Evolutionary conservation across 2,113 vertebrate species (phyloP), one percentile per base, ranked within the genome.

Genomic region (Bambusicola thoracicus): DNA sequence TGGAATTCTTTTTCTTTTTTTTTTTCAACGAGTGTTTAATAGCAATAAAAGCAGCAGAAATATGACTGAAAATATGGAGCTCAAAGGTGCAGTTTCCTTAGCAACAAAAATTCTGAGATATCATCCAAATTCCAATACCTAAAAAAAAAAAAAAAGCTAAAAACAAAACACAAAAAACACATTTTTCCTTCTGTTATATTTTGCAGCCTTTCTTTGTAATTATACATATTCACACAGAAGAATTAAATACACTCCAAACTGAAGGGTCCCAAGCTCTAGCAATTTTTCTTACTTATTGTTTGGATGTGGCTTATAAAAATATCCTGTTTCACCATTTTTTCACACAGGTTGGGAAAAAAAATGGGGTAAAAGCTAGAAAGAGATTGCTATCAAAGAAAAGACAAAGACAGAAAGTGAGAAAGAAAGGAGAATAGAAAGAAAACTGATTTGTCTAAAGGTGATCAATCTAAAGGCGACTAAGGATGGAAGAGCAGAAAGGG

Each of bases 61-160:
- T 11, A 36, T 18, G 10, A 32, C 66, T 89, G 76, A 85, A 94
- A 94, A 85, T 49, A 69, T 10, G 81, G 40, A 92, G 13, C 41
- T 89, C 49, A 90, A 91, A 76, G 25, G 44, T 67, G 20, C 15
- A 69, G 82, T 95, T 94, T 86, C 89, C 87, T 27, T 94, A 90
- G 82, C 49, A 90, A 93, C 89, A 86, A 81, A 92, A 87, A 36
- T 49, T 72, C 29, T 81, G 25, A 77, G 34, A n/a, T 75, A 83
- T 46, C 6, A 61, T 94, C 46, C 55, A 76, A 93, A 59, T 65
- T 86, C 21, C 13, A 24, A 16, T 78, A 43, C 30, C 6, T 30
- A 43, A 61, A 72, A 32, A 66, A 2, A 3, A 7, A 29, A 49
- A 20, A 30, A n/a, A n/a, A n/a, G n/a, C n/a, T n/a, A n/a, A n/a